Conservation (phyloP, 2,797 vertebrate genomes). For the Peromyscus aztecus region DNA sequence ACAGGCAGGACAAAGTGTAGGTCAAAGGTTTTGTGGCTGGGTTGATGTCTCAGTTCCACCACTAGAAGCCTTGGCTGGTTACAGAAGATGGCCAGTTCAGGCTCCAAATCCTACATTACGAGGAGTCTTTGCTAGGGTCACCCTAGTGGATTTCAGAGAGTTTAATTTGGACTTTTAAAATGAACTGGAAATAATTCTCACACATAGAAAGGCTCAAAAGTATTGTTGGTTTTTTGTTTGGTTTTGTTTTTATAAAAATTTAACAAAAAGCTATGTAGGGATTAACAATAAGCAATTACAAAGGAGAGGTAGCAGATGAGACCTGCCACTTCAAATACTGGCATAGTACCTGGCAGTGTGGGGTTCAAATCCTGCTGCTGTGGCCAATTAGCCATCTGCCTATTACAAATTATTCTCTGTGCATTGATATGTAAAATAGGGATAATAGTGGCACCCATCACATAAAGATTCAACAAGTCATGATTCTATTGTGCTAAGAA, state of each 20-base stretch:
- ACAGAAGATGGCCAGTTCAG: too few species aligned
- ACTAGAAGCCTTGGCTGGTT: too few species aligned
- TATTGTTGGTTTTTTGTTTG: neutral
- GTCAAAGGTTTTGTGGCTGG: too few species aligned
- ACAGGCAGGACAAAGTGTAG: too few species aligned
- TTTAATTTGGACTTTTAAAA: neutral
- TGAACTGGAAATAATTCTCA: neutral
- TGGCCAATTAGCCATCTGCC: neutral
- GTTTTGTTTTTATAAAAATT: neutral
- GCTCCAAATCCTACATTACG: too few species aligned
- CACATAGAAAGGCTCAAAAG: neutral
- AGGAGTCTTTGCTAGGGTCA: too few species aligned
- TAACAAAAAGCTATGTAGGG: neutral
- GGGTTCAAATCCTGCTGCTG: neutral
- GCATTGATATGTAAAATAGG: neutral
- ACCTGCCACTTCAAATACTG: neutral
- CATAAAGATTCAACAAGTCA: neutral
- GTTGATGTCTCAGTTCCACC: too few species aligned
- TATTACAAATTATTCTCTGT: neutral
- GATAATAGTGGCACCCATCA: neutral
- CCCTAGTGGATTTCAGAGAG: too few species aligned
- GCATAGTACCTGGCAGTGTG: neutral
- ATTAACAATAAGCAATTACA: constrained; percentile 11
- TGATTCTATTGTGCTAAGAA: neutral
- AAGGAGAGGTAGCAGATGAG: neutral